phyloP scores from a whole-genome alignment of 2,113 vertebrate genomes.

The Pedionomus torquatus region DNA sequence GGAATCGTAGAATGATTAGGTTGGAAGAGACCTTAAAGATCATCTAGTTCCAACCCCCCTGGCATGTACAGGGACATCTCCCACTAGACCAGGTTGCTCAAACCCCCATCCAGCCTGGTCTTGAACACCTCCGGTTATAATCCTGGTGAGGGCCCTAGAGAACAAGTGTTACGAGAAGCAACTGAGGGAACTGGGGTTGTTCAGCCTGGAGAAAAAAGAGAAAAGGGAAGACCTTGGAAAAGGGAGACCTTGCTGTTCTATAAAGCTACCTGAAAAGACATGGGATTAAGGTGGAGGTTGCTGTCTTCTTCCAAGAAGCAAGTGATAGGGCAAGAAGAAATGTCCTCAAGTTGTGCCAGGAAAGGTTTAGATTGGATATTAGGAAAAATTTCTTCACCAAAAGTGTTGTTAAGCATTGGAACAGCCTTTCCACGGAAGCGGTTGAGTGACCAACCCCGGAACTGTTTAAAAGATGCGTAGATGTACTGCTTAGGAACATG shows the following conservation, averaged over 20 bases:
- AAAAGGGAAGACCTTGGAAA: too few relatives aligned
- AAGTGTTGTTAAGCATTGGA: neutral
- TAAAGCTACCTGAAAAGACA: neutral
- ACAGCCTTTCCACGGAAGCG: neutral
- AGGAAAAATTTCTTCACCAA: neutral
- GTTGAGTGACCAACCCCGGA: neutral
- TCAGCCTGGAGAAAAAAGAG: neutral
- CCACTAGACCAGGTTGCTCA: too few relatives aligned
- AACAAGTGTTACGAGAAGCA: neutral
- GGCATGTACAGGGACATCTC: too few relatives aligned
- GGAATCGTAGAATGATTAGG: too few relatives aligned
- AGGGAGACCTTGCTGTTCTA: neutral
- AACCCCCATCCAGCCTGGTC: too few relatives aligned
- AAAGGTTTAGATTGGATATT: neutral
- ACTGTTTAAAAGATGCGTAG: neutral
- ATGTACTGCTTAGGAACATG: neutral
- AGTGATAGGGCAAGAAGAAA: neutral
- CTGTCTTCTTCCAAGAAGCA: neutral
- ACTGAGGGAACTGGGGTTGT: neutral
- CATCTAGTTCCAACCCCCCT: too few relatives aligned
- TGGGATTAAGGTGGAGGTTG: neutral
- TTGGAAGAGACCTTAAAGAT: too few relatives aligned
- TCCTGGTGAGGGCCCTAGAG: neutral
- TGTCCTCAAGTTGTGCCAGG: neutral
- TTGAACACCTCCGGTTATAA: neutral